Evolutionary conservation across 2,113 vertebrate genomes (phyloP), one percentile per base, ranked within the genome.

Genomic region (Talpa occidentalis): DNA sequence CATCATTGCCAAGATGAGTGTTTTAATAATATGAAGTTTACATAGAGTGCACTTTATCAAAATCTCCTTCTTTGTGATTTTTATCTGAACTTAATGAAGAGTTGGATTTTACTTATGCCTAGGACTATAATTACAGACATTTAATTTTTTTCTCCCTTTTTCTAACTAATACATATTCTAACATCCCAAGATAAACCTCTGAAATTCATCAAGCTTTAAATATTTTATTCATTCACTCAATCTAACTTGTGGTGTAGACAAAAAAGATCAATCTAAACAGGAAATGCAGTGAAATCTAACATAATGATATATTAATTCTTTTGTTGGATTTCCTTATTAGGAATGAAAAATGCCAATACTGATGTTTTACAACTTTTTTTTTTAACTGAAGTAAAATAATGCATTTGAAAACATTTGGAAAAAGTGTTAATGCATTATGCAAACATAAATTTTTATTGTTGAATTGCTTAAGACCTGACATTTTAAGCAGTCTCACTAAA

Each of bases 371-470:
- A 22, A 11, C 54, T 22, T 56, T 22, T 56, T 14, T 44, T 56
- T 90, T 95, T 76, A 59, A 88, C 72, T 78, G 79, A 70, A 62
- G 40, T 26, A 70, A 95, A 92, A 69, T 83, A 72, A 67, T 6
- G 26, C 81, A 70, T 90, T 96, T 96, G 84, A 94, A 96, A 93
- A 88, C 78, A 91, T 54, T 91, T 91, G 73, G 49, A 83, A 56
- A 80, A 91, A 90, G 15, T 32, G 9, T 87, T 80, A 74, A 59
- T 67, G 14, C 5, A 37, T 77, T 79, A 70, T 44, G 37, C 30
- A 92, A 62, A 35, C 24, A 60, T 32, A 87, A 40, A 28, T 56
- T 52, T 94, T 85, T 54, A 40, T 84, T 44, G 44, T 44, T 73
- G 52, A 87, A 62, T 70, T 78, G 42, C 56, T 73, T 67, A 67